Evolutionary conservation across 2,888 invertebrate species (phyloP), one percentile per base, ranked within the genome.

Genomic region (Euplagia quadripunctaria): DNA sequence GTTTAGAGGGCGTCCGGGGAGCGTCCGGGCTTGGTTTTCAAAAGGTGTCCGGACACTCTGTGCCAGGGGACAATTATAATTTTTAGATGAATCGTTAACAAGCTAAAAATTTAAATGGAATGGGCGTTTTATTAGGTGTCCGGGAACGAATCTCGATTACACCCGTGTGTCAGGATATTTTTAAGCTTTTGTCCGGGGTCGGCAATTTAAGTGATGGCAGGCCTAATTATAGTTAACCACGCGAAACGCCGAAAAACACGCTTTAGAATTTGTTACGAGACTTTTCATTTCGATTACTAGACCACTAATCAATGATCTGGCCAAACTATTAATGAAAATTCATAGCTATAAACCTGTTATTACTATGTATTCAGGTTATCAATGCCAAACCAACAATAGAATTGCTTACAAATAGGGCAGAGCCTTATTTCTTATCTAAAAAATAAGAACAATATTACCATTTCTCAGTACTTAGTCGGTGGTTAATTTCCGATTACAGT

Each of bases 401-500:
- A 66, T 55, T 42, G 41, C 31, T 42, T 52, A 71, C 41, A 71
- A 66, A 66, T 71, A 71, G 66, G 65, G 46, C 49, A 64, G 0
- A 41, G 14, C 46, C 49, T 73, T 61, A 70, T 61, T 73, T 31
- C 65, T 73, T 58, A 73, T 72, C 68, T 52, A 1, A 61, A 20
- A 58, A 72, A 31, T 46, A 31, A 31, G 31, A 63, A 20, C 20
- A n/a, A 43, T 17, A 42, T n/a, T 31, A n/a, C 17, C 11, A 55
- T 65, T 69, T 55, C 58, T 66, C 9, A 51, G 43, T 70, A 41
- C n/a, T 17, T 55, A n/a, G 51, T 41, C 16, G 20, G 41, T 65
- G n/a, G 46, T 46, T 46, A 65, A 41, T 46, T 74, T 77, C 71
- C 77, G 73, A 77, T 68, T 81, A 79, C 78, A 71, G 66, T 82